Percentiles rank a stretch among this genome's conserved stretches.
Evolutionary conservation across 2,888 invertebrate genomes (phyloP).

Genomic region (Ophion ventricosus): DNA sequence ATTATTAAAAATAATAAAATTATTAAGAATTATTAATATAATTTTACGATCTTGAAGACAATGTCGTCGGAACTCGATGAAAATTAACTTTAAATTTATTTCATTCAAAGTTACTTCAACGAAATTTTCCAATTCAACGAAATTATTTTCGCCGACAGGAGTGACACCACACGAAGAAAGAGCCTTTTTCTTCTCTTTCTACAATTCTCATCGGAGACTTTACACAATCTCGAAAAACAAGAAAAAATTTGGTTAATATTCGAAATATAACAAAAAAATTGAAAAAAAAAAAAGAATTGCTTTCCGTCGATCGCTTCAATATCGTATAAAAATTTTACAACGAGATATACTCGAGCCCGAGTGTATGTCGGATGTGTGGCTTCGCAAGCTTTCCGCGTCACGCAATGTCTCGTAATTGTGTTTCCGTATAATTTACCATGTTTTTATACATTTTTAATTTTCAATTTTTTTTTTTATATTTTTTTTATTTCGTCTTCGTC

Average conservation of each 20-base stretch:
- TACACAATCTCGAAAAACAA: no score
- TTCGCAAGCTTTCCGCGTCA: slow-evolving; percentile 57
- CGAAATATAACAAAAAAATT: no score
- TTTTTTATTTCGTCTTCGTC: neutral
- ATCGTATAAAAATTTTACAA: neutral
- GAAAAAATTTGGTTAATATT: neutral
- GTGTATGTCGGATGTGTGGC: slow-evolving; percentile 61
- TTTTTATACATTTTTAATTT: neutral
- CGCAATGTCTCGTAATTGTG: slow-evolving; percentile 48
- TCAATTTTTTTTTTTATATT: neutral
- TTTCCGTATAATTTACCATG: slow-evolving; percentile 6
- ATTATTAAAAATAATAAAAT: neutral
- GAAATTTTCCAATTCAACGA: no score
- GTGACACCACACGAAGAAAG: neutral
- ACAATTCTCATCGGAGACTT: neutral
- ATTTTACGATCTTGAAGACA: neutral
- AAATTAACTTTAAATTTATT: neutral
- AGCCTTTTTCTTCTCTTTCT: neutral
- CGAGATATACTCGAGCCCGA: neutral
- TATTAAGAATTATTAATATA: neutral
- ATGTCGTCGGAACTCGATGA: neutral
- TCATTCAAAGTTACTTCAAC: no score
- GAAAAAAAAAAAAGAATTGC: neutral
- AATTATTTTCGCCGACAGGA: neutral
- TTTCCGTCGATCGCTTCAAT: neutral